Evolutionary conservation across 2,888 invertebrate genomes (phyloP), one percentile per base, ranked within the genome.

Genomic region (Thecocarcelia acutangulata): DNA sequence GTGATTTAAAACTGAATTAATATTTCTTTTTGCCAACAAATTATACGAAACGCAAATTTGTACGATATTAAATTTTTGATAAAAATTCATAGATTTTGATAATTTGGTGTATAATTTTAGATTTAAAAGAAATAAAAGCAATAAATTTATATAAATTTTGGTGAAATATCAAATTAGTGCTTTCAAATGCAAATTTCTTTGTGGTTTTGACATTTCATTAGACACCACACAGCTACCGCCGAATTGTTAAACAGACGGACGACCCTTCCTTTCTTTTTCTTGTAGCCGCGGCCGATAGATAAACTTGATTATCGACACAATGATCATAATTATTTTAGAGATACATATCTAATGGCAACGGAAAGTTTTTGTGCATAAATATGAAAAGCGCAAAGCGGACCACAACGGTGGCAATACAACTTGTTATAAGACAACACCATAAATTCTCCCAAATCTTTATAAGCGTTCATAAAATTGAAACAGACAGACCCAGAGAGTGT

Each of bases 191-290:
- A 75, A 82, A 82, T 82, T 64, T 54, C 13, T 21, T 64, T 46
- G 13, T 48, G 74, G 70, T 82, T 80, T 70, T 82, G 82, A 82
- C 82, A 82, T 78, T 82, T 82, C 74, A 75, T 72, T 78, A 78
- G 75, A 70, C 78, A 78, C 70, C 59, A 75, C 58, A 75, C 66
- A 56, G 82, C 82, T 82, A 78, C 82, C 66, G 82, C 69, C 75
- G 66, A 59, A 64, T 44, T 68, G 46, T 33, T 17, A 37, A 58
- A 50, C 33, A 33, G 52, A 37, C 42, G n/a, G n/a, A n/a, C n/a
- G n/a, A n/a, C n/a, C n/a, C n/a, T n/a, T n/a, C 72, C 81, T 70
- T 56, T 64, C 42, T 56, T 58, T 64, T 73, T 46, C n/a, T 37
- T 42, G 9, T 46, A 9, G 48, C 40, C 33, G 33, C 54, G 40